Base-by-base conservation (phyloP, 2,113 vertebrate genomes). In the Melanocharis versteri region DNA sequence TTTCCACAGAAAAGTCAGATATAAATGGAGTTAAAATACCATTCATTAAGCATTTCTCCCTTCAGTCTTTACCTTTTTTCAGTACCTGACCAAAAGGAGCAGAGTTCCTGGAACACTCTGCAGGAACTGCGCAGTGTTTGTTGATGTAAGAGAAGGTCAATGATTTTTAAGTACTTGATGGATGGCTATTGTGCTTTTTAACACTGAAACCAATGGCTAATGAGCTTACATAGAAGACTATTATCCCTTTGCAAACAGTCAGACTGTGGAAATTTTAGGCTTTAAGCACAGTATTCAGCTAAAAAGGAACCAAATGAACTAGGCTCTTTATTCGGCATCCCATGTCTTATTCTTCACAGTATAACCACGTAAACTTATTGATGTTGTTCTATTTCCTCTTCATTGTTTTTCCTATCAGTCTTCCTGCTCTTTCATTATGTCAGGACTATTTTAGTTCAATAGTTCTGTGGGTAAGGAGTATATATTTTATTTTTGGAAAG, bases 391-490 rank as follows among this genome's bases (percentile, higher is more conserved):
- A 88, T 80, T 95, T 97, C 96, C 93, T 86, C 84, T 86, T 93
- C 78, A 93, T 94, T 95, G 92, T 96, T 88, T 89, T 86, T 94
- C 71, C 85, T 92, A 91, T 91, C 90, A 89, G 87, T 92, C 92
- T 96, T 97, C 80, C 94, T 90, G 89, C 72, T 81, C 78, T 90
- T 60, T 91, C 64, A 92, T 93, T 94, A 97, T 76, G 80, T 91
- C 57, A 94, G 45, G 30, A 71, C 71, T 97, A 95, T 90, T 96
- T 94, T 73, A 73, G 69, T 87, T 91, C 68, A 61, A 94, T 57
- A 71, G 51, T 76, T 84, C 66, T 83, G 66, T 82, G 83, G 48
- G 20, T 62, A 93, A 9, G 40, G 65, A 90, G 17, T 19, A 4
- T 47, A 73, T 76, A 19, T 83, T 85, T 86, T 95, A 81, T 89